Evolutionary conservation across 2,113 vertebrate genomes (phyloP), one percentile per base, ranked within the genome.

Genomic region (Phylloscopus whistleri): DNA sequence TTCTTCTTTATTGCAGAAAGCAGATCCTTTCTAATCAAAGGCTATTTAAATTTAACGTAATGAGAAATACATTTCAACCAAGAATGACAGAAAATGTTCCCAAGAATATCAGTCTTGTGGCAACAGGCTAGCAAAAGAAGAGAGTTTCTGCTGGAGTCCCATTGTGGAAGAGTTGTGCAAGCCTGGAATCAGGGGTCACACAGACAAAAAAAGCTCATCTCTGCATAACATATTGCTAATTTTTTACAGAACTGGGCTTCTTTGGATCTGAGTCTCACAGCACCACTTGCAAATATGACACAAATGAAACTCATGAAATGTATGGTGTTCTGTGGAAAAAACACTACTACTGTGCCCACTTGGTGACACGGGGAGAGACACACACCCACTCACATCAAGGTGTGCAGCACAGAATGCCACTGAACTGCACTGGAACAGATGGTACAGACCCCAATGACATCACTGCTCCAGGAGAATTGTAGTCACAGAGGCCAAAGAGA

Each of bases 401-500:
- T 59, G 35, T 19, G 17, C 44, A 43, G 31, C 22, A 33, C 0
- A 55, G 35, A 33, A 64, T 22, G 16, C 1, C 33, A 21, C 26
- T 7, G 14, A 68, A 18, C 22, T 78, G 49, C 43, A 9, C 10
- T 2, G 8, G 66, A 18, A 13, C 6, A 3, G 24, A 7, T 9
- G 18, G 3, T 9, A 31, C 35, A 86, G 62, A 74, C 13, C 31
- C 27, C 70, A 58, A 0, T 4, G 17, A 17, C 11, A n/a, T 9
- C 35, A 23, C 0, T 14, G 3, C 1, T 12, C 19, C 35, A 66
- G 17, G 22, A 75, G 22, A 79, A 2, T 4, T 24, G 12, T 18
- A 48, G 17, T 17, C 31, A 51, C 33, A 79, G 17, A n/a, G 5
- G 30, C 28, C 37, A 79, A 31, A 48, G 20, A 43, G 30, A 79